These are phyloP conservation scores for Sciurus niger DNA, from an alignment of 2,113 vertebrate genomes.

Conservation along the genomic window DNA sequence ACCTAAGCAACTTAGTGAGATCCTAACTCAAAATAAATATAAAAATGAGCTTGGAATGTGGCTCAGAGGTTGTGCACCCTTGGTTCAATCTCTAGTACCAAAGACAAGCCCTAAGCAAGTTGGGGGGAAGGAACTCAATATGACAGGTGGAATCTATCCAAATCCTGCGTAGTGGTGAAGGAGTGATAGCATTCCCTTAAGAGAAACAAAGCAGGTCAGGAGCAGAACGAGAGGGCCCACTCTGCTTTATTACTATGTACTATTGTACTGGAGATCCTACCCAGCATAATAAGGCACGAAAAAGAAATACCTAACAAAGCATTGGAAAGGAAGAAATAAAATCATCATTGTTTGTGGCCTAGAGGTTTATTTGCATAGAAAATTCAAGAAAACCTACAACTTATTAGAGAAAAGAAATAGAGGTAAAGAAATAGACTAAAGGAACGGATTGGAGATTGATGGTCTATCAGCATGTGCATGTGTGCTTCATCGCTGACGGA, in stretches of 20 bases:
- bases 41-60: too few species aligned
- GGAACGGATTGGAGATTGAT: not conserved
- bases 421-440: not conserved
- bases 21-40: too few species aligned
- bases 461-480: not conserved
- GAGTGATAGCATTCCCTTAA: not conserved
- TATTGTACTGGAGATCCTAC: not conserved
- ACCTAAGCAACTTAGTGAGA: too few species aligned
- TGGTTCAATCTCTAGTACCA: too few species aligned
- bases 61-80: too few species aligned
- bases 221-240: not conserved
- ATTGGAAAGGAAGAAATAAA: conserved; percentile 2
- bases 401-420: not conserved
- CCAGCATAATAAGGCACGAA: conserved; percentile 12
- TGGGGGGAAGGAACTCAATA: not conserved
- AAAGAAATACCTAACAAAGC: conserved; percentile 32
- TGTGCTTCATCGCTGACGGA: not conserved
- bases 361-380: not conserved
- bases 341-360: not conserved
- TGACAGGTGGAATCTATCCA: not conserved
- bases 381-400: conserved; percentile 31
- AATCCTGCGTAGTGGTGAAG: not conserved
- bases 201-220: not conserved
- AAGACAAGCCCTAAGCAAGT: not conserved
- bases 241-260: not conserved